These are phyloP conservation scores for Drosophila siamana DNA, from an alignment of 2,888 invertebrate species.

Conservation along the genomic window DNA sequence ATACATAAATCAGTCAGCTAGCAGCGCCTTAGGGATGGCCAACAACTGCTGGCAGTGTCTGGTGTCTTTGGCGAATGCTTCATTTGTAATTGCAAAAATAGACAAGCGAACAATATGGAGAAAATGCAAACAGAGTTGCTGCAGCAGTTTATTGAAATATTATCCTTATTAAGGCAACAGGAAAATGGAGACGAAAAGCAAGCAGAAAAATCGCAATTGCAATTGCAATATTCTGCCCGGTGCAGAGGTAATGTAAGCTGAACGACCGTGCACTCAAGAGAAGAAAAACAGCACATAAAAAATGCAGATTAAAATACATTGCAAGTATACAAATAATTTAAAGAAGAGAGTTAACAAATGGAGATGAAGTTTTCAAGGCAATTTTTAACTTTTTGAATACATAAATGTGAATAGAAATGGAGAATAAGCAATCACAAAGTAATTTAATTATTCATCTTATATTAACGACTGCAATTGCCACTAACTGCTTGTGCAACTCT, in stretches of 20 bases:
- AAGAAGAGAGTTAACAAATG: background rate
- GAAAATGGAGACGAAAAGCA: background rate
- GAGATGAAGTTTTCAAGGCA: no score
- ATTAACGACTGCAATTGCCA: no score
- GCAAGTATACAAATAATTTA: background rate
- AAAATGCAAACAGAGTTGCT: background rate
- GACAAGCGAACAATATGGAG: background rate
- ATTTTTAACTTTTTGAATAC: no score
- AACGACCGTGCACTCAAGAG: background rate
- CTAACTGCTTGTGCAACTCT: conserved; percentile 22
- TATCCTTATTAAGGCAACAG: conserved; percentile 13
- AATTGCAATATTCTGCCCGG: background rate
- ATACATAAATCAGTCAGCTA: conserved; percentile 51
- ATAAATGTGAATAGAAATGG: no score
- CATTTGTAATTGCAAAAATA: background rate
- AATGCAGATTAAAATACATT: background rate
- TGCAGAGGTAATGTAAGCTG: background rate
- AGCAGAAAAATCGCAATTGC: background rate
- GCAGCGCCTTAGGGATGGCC: conserved; percentile 9
- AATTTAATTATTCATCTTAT: no score
- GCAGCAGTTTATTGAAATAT: conserved; percentile 21
- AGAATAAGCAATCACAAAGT: no score
- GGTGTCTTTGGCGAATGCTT: background rate
- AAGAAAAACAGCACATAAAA: background rate
- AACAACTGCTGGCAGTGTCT: background rate